Evolutionary conservation across 2,888 invertebrate species (phyloP), one percentile per base, ranked within the genome.

Genomic region (Apodemia zela): DNA sequence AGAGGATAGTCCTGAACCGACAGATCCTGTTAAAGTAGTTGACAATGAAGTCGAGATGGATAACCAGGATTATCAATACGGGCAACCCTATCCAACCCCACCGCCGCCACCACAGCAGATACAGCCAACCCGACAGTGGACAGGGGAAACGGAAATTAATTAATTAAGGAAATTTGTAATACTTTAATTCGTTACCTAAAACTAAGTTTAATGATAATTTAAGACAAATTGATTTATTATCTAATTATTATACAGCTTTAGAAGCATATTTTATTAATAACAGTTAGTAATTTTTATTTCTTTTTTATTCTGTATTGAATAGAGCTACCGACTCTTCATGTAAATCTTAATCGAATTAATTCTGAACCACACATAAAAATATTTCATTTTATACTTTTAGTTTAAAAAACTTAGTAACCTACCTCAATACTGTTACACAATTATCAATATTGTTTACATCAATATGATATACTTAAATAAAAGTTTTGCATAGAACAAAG

Each of bases 81-180:
- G 77, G 2, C 73, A 74, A 21, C 68, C 71, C 0, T 75, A 75
- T 47, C 72, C 65, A 38, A 2, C 38, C 65, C 18, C 65, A 65
- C 11, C 64, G 68, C 17, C 74, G 72, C 29, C 68, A 68, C 5
- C 69, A 5, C 66, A 68, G 13, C 74, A 73, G 35, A 71, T 71
- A 2, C 71, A 73, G 4, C 72, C 74, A n/a, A 69, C 72, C 7
- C 75, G 81, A 42, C 81, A 78, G 29, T 91, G 89, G 84, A 72
- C 75, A 0, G 90, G 86, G 0, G 90, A 91, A 71, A 91, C 90
- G 0, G 90, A 91, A 71, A 91, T 90, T 64, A 89, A 90, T 76
- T 89, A 84, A 73, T 15, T 45, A 61, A 61, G 29, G 13, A 38
- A 38, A 33, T 33, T 33, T 2, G 10, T 33, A 38, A 38, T 38